A percentile compares a stretch with the other conserved stretches of the same genome.
These are phyloP conservation scores for Monopis laevigella DNA, from an alignment of 2,888 invertebrate species.

Conservation along the genomic window DNA sequence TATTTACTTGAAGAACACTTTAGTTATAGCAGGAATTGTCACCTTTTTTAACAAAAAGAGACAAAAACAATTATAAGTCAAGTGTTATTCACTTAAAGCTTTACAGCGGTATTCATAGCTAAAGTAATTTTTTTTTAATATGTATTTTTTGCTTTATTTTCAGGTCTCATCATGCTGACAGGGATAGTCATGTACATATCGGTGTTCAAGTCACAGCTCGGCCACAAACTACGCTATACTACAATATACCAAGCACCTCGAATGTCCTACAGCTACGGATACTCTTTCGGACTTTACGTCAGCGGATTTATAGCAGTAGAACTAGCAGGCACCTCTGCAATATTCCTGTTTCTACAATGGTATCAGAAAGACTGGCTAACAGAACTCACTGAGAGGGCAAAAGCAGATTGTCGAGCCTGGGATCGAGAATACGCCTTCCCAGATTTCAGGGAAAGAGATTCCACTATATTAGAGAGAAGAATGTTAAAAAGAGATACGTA, in stretches of 20 bases:
- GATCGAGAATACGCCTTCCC: constrained; percentile 61
- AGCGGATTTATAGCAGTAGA: constrained; percentile 86
- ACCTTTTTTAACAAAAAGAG: too few species aligned
- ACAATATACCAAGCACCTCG: constrained; percentile 80
- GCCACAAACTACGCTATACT: constrained; percentile 83
- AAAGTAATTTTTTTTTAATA: background rate
- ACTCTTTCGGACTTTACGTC: constrained; percentile 86
- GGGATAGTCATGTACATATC: constrained; percentile 94
- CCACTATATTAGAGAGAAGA: constrained; percentile 47
- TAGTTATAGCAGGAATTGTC: too few species aligned
- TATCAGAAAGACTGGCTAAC: constrained; percentile 74
- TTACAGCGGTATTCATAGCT: background rate
- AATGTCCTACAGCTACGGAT: constrained; percentile 88
- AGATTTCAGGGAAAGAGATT: constrained; percentile 55
- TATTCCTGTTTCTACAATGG: constrained; percentile 87
- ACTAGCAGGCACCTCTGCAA: constrained; percentile 85
- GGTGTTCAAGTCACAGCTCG: constrained; percentile 90
- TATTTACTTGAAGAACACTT: too few species aligned
- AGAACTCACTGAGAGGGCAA: constrained; percentile 57
- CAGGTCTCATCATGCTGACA: constrained; percentile 89
- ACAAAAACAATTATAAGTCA: too few species aligned
- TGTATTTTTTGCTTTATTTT: constrained; percentile 27
- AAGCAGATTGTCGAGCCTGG: constrained; percentile 57
- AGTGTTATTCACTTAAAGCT: too few species aligned
- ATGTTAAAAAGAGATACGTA: constrained; percentile 60